Evolutionary conservation across 1,140 invertebrate species (phyloP).

Genomic region (Drosophila murphyi): DNA sequence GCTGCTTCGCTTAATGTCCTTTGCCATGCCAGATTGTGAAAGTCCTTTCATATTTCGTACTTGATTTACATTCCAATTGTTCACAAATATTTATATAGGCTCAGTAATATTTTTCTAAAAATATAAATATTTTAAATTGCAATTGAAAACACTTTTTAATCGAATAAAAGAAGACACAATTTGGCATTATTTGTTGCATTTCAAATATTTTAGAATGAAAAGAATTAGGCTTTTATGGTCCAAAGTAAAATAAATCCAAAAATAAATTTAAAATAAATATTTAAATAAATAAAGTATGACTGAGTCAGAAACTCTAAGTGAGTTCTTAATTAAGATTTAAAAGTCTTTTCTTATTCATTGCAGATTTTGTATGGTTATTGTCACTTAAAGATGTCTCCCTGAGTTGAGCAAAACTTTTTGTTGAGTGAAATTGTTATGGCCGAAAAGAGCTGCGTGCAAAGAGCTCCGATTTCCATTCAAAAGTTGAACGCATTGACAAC

Average conservation of each 20-base stretch:
- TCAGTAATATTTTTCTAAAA: not conserved
- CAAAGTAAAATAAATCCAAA: no score
- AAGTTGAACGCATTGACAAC: slow-evolving; percentile 32
- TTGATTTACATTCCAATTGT: not conserved
- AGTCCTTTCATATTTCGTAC: not conserved
- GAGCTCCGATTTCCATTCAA: slow-evolving; percentile 38
- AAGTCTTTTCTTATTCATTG: not conserved
- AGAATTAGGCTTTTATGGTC: no score
- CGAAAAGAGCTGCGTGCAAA: slow-evolving; percentile 33
- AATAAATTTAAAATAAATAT: no score
- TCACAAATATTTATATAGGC: not conserved
- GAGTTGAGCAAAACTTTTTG: slow-evolving; percentile 27
- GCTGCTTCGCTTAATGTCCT: no score
- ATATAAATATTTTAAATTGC: not conserved
- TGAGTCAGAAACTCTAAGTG: no score
- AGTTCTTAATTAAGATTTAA: not conserved
- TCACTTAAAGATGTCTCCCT: slow-evolving; percentile 2
- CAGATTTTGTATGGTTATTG: not conserved
- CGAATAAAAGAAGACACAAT: no score
- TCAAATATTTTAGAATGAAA: no score
- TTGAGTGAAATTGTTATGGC: slow-evolving; percentile 29
- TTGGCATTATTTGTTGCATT: no score
- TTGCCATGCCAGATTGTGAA: not conserved
- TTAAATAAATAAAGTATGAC: no score
- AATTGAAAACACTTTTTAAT: no score